phyloP scores from a whole-genome alignment of 2,888 invertebrate genomes.

The Hermaeophaga mercurialis region DNA sequence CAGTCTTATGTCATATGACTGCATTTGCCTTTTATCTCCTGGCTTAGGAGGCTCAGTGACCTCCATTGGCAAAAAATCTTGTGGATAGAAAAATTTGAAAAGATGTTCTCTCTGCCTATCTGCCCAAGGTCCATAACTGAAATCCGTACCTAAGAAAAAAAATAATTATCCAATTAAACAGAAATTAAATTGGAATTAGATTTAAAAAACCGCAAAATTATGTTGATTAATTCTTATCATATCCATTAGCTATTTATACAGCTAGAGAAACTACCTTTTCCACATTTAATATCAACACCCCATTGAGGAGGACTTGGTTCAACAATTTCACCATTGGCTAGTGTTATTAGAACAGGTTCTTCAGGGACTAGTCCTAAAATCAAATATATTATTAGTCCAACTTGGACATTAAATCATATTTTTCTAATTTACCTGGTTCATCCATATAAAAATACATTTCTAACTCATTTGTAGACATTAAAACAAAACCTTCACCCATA shows the following conservation, averaged over 20 bases:
- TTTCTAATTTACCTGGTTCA: slow-evolving; percentile 72
- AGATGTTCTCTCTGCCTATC: slow-evolving; percentile 94
- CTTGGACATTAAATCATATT: background rate
- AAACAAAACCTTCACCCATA: slow-evolving; percentile 98
- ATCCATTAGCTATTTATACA: no score
- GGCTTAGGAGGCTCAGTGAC: slow-evolving; percentile 82
- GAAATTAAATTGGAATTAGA: no score
- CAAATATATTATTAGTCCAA: background rate
- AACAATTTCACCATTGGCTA: slow-evolving; percentile 92
- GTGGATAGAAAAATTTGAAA: slow-evolving; percentile 95
- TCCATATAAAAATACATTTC: slow-evolving; percentile 98
- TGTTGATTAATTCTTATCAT: background rate
- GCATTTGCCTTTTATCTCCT: slow-evolving; percentile 86
- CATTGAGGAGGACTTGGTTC: slow-evolving; percentile 93
- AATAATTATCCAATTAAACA: no score
- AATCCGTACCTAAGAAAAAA: slow-evolving; percentile 71
- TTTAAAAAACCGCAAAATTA: no score
- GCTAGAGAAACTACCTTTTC: slow-evolving; percentile 68
- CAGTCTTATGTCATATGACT: slow-evolving; percentile 90
- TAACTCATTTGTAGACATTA: slow-evolving; percentile 93
- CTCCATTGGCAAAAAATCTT: slow-evolving; percentile 79
- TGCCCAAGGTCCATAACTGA: slow-evolving; percentile 99
- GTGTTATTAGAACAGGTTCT: slow-evolving; percentile 84
- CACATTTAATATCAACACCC: slow-evolving; percentile 95
- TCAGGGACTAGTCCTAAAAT: slow-evolving; percentile 73